Conservation (phyloP, 1,140 invertebrate genomes). For the Drosophila carrolli region DNA sequence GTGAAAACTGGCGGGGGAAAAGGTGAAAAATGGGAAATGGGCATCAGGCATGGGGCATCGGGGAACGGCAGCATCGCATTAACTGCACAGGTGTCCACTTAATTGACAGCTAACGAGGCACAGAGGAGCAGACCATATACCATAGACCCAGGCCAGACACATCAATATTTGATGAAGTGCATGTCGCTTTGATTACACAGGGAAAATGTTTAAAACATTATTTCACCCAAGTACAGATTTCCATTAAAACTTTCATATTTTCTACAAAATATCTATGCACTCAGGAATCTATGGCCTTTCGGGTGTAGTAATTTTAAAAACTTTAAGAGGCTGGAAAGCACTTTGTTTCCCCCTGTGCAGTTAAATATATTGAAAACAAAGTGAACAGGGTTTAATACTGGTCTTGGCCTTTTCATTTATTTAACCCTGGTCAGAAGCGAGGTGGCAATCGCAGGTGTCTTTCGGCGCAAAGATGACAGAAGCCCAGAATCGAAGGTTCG, state of each 20-base stretch:
- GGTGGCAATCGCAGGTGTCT: constrained; percentile 29
- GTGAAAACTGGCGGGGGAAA: constrained; percentile 28
- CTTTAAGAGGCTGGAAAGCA: no score
- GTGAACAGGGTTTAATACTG: neutral
- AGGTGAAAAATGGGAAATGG: constrained; percentile 20
- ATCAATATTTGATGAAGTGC: constrained; percentile 73
- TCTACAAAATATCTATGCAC: neutral
- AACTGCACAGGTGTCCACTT: constrained; percentile 78
- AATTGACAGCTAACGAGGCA: constrained; percentile 77
- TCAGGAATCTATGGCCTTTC: no score
- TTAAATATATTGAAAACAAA: neutral
- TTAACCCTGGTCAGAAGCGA: constrained; percentile 9
- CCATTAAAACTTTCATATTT: neutral
- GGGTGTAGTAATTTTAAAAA: no score
- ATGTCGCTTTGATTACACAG: constrained; percentile 30
- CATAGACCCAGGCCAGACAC: constrained; percentile 36
- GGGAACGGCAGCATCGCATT: constrained; percentile 60
- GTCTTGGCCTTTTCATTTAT: constrained; percentile 19
- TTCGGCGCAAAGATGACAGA: constrained; percentile 19
- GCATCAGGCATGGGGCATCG: constrained; percentile 28
- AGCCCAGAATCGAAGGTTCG: neutral
- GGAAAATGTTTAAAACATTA: constrained; percentile 2
- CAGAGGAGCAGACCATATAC: constrained; percentile 39
- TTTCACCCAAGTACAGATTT: no score
- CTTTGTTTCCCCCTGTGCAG: neutral